A percentile compares a stretch with the other conserved stretches of the same genome.
phyloP scores from a whole-genome alignment of 2,888 invertebrate genomes.

The Dasypolia templi region DNA sequence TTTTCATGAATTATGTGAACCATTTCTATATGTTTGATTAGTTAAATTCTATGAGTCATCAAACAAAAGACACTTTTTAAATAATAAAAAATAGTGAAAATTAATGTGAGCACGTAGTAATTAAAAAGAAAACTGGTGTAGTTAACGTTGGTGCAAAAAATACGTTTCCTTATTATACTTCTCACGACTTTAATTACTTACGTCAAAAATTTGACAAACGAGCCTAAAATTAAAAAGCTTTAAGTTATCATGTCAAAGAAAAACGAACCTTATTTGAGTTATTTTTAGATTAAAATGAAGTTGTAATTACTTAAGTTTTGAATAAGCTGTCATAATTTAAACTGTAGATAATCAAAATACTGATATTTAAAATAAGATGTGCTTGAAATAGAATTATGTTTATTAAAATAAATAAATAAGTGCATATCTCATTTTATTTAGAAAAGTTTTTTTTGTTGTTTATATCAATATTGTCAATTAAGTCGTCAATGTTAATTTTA shows the following conservation, averaged over 20 bases:
- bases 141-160: slow-evolving; percentile 50
- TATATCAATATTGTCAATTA: slow-evolving; percentile 55
- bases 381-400: slow-evolving; percentile 16
- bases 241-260: slow-evolving; percentile 87
- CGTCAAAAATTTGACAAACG: slow-evolving; percentile 64
- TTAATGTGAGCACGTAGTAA: slow-evolving; percentile 36
- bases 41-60: neutral
- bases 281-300: slow-evolving; percentile 35
- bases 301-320: slow-evolving; percentile 28
- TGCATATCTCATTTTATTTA: slow-evolving; percentile 18
- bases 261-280: slow-evolving; percentile 53
- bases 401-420: slow-evolving; percentile 6
- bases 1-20: neutral
- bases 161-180: slow-evolving; percentile 57
- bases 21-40: neutral
- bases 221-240: slow-evolving; percentile 87
- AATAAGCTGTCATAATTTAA: slow-evolving; percentile 28
- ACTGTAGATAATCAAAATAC: slow-evolving; percentile 10
- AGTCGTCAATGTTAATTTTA: slow-evolving; percentile 46
- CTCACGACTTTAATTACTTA: slow-evolving; percentile 64
- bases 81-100: neutral
- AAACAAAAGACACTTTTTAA: neutral
- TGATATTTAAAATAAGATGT: slow-evolving; percentile 24
- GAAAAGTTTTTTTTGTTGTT: neutral
- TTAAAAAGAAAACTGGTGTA: slow-evolving; percentile 43